Conservation (phyloP, 1,140 invertebrate genomes). For the Aethina tumida region DNA sequence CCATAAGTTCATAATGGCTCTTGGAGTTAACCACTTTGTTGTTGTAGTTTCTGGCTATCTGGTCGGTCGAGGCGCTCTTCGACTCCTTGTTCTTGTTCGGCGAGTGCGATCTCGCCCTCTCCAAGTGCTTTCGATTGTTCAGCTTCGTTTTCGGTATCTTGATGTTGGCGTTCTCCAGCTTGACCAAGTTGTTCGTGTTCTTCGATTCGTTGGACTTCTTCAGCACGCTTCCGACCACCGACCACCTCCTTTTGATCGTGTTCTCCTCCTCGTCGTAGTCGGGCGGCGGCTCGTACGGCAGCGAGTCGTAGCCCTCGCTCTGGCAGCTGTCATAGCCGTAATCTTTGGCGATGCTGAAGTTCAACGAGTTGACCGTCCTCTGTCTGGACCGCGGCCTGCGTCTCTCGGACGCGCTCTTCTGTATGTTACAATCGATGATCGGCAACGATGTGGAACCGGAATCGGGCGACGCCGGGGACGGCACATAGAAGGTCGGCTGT, state of each 20-base stretch:
- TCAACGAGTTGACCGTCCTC: conserved; percentile 18
- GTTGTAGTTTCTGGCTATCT: conserved; percentile 15
- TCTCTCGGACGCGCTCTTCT: conserved; percentile 14
- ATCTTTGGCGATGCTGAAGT: conserved; percentile 16
- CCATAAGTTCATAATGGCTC: conserved; percentile 31
- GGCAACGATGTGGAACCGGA: conserved; percentile 19
- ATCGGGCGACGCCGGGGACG: conserved; percentile 35
- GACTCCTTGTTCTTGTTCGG: conserved; percentile 29
- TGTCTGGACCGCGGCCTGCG: conserved; percentile 23
- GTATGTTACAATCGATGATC: conserved; percentile 10
- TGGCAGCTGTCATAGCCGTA: conserved; percentile 28
- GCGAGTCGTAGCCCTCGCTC: conserved; percentile 23
- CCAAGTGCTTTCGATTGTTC: conserved; percentile 18
- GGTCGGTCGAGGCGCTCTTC: no score
- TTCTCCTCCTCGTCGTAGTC: conserved; percentile 30
- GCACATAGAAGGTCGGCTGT: conserved; percentile 52
- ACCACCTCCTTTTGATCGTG: conserved; percentile 26
- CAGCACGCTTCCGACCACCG: conserved; percentile 26
- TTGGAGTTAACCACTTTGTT: conserved; percentile 26
- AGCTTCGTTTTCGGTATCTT: conserved; percentile 34
- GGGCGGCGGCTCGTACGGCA: conserved; percentile 32
- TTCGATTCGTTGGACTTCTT: neutral
- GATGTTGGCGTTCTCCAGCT: conserved; percentile 24
- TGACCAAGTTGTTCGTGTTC: conserved; percentile 16
- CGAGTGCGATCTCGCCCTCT: conserved; percentile 31